Evolutionary conservation across 2,888 invertebrate genomes (phyloP), one percentile per base, ranked within the genome.

Genomic region (Eledone cirrhosa): DNA sequence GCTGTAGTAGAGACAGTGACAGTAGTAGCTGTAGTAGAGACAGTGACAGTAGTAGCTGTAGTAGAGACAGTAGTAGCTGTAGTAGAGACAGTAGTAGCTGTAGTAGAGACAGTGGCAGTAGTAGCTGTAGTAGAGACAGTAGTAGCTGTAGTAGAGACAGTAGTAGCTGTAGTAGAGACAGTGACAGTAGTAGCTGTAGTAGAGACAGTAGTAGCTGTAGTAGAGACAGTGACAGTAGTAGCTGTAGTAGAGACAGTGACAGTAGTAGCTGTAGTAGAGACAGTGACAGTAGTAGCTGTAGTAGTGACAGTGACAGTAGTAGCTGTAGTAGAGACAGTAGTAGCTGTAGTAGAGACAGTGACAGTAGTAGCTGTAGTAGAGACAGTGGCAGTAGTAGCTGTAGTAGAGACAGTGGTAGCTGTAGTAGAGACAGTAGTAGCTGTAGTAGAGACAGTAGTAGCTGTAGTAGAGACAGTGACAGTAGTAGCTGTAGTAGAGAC

Each of bases 1-100:
- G 69, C 53, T 16, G 53, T 53, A 53, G 53, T 53, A 53, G 53
- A 16, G 22, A 22, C 22, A 53, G 53, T 22, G 22, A 22, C 24
- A 69, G 69, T 69, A 69, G 69, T 69, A 69, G 69, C 24, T 16
- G 69, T 69, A 69, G 69, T 69, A 69, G 69, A 22, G 24, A 24
- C n/a, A 69, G 69, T 24, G 24, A 24, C 29, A 53, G 53, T 53
- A 53, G 53, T 22, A 53, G 53, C 53, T 16, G 53, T 69, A 69
- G 69, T 24, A 69, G 69, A 22, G 24, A 24, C 24, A 69, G 69
- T 24, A 69, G 69, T 69, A 69, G 69, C 29, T 22, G 69, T 69
- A 69, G 69, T 24, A 69, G 69, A 14, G 24, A 24, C 24, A 69
- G 69, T 69, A 69, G 69, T 69, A 69, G 69, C n/a, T n/a, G n/a